Base-by-base conservation (phyloP, 30 jellyfish, hydroid and myxozoan genomes). In the Hydra vulgaris region DNA sequence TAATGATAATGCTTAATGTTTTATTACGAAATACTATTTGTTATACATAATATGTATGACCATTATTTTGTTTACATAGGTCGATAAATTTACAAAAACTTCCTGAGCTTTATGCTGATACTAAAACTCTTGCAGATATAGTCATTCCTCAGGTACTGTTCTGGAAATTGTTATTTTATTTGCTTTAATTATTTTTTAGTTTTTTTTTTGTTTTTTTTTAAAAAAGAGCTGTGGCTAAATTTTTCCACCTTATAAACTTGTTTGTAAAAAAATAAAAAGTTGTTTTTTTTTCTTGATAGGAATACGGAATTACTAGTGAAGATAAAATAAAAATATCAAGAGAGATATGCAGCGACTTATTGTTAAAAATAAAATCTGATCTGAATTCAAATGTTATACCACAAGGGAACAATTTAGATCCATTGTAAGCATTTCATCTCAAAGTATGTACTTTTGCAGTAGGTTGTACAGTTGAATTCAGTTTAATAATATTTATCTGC, bases 91-190 rank as follows among this genome's bases (percentile, higher is more conserved):
- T 90, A 73, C 66, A 86, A 73, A 73, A 81, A 18, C 80, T 90
- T 27, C 94, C 94, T 7, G 95, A 85, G 56, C 70, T 90, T 26
- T 90, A 79, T 69, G 73, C 76, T 22, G 56, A 79, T 54, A 78
- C 97, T 25, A 90, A 90, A 71, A 61, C 86, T 0, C 66, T 90
- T 0, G 97, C 97, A 0, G 95, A 85, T 72, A 76, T 85, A 53
- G 97, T 90, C 53, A 90, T 90, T 19, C 95, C 97, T 16, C 97
- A 85, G 75, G 96, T 88, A 67, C 12, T 89, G 66, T n/a, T n/a
- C n/a, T n/a, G n/a, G n/a, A n/a, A n/a, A n/a, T n/a, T n/a, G n/a
- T n/a, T n/a, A n/a, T n/a, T n/a, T n/a, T n/a, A n/a, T n/a, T n/a
- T n/a, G n/a, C n/a, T n/a, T n/a, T n/a, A n/a, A n/a, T n/a, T n/a